Conservation (phyloP, 1,140 invertebrate genomes). For the Hycleus cichorii region DNA sequence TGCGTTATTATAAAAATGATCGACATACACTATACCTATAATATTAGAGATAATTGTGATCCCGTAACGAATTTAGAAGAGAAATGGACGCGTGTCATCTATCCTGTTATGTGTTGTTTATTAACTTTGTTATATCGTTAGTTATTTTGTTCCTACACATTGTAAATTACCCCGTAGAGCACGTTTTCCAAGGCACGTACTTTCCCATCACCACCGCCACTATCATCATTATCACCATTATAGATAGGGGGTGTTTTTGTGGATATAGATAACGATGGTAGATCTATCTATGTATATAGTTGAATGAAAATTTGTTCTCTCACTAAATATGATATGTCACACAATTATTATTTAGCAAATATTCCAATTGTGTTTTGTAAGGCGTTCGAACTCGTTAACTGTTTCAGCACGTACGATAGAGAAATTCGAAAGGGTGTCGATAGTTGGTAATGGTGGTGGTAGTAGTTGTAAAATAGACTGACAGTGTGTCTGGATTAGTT, state of each 20-base stretch:
- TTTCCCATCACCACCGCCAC: neutral
- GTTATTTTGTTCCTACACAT: constrained; percentile 18
- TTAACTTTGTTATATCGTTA: constrained; percentile 29
- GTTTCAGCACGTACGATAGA: neutral
- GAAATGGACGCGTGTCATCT: constrained; percentile 1
- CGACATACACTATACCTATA: too few relatives aligned
- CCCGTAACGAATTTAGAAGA: too few relatives aligned
- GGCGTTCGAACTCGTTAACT: constrained; percentile 1
- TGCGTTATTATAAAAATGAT: too few relatives aligned
- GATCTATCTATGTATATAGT: too few relatives aligned
- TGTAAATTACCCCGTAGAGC: constrained; percentile 18
- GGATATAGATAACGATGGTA: too few relatives aligned
- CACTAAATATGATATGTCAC: constrained; percentile 17
- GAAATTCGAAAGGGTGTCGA: neutral
- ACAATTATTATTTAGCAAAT: constrained; percentile 21
- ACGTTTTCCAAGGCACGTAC: constrained; percentile 20
- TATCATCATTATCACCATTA: too few relatives aligned
- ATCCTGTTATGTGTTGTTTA: constrained; percentile 9
- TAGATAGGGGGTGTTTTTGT: too few relatives aligned
- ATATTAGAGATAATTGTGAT: too few relatives aligned
- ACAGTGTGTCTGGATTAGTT: too few relatives aligned
- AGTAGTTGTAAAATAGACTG: too few relatives aligned
- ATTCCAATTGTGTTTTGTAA: constrained; percentile 16
- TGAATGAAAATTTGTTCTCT: too few relatives aligned
- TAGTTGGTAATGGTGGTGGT: too few relatives aligned